Evolutionary conservation across 1,140 invertebrate species (phyloP), one percentile per base, ranked within the genome.

Genomic region (Andrena cerasifolii): DNA sequence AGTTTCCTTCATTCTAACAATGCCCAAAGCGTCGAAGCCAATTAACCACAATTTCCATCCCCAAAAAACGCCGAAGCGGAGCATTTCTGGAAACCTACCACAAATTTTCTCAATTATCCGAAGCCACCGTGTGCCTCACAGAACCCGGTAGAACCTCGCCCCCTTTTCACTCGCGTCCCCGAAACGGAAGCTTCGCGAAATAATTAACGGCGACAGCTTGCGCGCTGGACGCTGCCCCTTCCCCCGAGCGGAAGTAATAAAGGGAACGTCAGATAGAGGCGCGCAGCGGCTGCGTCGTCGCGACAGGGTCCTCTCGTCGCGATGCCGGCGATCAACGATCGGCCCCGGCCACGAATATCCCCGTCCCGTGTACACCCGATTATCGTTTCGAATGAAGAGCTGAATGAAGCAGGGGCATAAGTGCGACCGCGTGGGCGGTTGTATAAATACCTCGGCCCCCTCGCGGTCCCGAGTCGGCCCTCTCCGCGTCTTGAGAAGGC

Each of bases 361-460:
- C 14, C 40, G 21, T 75, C 63, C 59, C 49, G 72, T 56, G 53
- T 61, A 43, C n/a, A n/a, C 10, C 63, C 53, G 77, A 72, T 80
- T 66, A 49, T 78, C 62, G 59, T 79, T 49, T 47, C 49, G n/a
- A 75, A 59, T 21, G 70, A 70, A 73, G 72, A 71, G 67, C 77
- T 31, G 77, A 53, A 71, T 78, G 78, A 84, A 65, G 54, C 67
- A 18, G 68, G 40, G 40, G 31, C 40, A 43, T 59, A 40, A 66
- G 71, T 65, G 58, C 59, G 31, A 43, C 68, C 59, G 82, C 56
- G 83, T 85, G 79, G 83, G 83, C 83, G 83, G 74, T 73, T 84
- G 68, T 85, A 85, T 85, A 85, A 85, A 85, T 85, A 85, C 61
- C 68, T 61, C 73, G 78, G 62, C 51, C 75, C 81, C 66, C 49